Base-by-base conservation (phyloP, 2,797 vertebrate species). In the Malacoctenus gilli region DNA sequence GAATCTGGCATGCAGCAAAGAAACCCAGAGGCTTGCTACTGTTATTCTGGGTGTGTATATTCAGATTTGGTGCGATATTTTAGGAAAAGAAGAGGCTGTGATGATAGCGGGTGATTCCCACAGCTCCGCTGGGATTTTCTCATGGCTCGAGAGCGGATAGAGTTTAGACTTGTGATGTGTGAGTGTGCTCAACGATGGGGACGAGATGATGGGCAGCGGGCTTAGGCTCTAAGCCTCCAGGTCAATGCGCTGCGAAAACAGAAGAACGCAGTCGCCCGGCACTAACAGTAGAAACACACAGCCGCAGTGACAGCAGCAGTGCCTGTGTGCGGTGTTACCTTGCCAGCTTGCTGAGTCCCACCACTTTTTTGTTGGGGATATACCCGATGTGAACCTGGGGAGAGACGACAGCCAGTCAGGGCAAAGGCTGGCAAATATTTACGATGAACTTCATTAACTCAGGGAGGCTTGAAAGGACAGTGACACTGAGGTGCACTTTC, bases 331-430 rank as follows among this genome's bases (percentile, higher is more conserved):
- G n/a, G 11, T 69, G 39, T 44, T 44, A 84, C 91, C 90, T 93
- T 81, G 93, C 92, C 82, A 93, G 75, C 65, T 94, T 93, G 79
- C 85, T 87, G 43, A 92, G 86, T 49, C 90, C 91, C 64, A 91
- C 90, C 62, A 91, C 91, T 85, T 93, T 94, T 79, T 93, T 93
- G 75, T 87, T 92, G 54, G 91, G 88, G 61, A 94, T 79, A 38
- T 94, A 93, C 32, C 89, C 93, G 22, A 93, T 91, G 51, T 92
- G 90, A 65, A 94, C 89, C 91, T 94, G 71, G 16, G 71, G 48
- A 75, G 22, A 71, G 34, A 35, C 38, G 21, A 46, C 40, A 58
- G 8, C 41, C 6, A 18, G 16, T 52, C 10, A 31, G 22, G 39
- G 61, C 4, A 42, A 59, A 68, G 8, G 3, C 14, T 30, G 7